Conservation (phyloP, 2,888 invertebrate genomes). For the Cryptus armator region DNA sequence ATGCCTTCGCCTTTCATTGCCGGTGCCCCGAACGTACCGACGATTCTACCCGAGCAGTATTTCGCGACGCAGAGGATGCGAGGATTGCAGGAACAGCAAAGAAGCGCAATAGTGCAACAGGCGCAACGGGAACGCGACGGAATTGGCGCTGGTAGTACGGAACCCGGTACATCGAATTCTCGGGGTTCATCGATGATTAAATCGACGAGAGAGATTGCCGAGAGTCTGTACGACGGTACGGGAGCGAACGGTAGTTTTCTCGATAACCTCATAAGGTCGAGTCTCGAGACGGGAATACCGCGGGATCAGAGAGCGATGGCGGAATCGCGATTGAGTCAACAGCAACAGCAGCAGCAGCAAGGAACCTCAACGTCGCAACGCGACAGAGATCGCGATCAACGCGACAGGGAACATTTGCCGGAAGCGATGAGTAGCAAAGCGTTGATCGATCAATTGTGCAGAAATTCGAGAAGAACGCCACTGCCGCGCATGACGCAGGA, state of each 20-base stretch:
- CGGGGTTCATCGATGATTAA: constrained; percentile 85
- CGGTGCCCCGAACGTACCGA: constrained; percentile 85
- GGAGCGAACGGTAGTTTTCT: constrained; percentile 92
- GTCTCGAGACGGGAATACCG: constrained; percentile 90
- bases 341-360: constrained; percentile 86
- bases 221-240: constrained; percentile 88
- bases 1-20: constrained; percentile 86
- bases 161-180: constrained; percentile 81
- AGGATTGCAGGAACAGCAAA: constrained; percentile 90
- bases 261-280: constrained; percentile 94
- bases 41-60: constrained; percentile 88
- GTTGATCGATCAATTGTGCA: constrained; percentile 89
- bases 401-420: constrained; percentile 81
- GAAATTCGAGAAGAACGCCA: constrained; percentile 87
- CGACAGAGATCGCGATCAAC: constrained; percentile 86
- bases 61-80: constrained; percentile 93
- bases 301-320: constrained; percentile 80
- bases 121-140: constrained; percentile 77
- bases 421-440: constrained; percentile 88
- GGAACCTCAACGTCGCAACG: constrained; percentile 75
- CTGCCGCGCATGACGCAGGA: constrained; percentile 84
- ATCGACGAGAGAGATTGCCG: constrained; percentile 87
- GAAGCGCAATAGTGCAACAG: constrained; percentile 81
- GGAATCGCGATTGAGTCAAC: constrained; percentile 85
- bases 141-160: constrained; percentile 64